Conservation (phyloP, 30 jellyfish, hydroid and myxozoan genomes). For the Clytia hemisphaerica region DNA sequence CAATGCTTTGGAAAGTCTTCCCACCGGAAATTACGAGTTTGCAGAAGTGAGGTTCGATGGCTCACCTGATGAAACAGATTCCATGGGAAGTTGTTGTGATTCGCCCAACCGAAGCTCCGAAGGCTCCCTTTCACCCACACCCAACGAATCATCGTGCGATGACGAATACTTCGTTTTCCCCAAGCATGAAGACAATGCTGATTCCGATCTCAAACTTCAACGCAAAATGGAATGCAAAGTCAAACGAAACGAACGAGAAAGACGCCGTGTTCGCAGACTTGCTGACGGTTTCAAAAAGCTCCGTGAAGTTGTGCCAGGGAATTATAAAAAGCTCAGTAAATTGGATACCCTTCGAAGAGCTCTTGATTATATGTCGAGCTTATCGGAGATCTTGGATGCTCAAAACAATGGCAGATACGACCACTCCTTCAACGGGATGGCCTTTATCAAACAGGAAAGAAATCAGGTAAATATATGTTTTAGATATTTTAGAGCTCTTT, state of each 20-base stretch:
- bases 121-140: not conserved
- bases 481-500: too few relatives aligned
- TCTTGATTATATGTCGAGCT: not conserved
- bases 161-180: not conserved
- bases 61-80: not conserved
- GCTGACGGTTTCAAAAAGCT: constrained; percentile 11
- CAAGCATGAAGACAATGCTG: not conserved
- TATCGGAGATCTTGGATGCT: constrained; percentile 12
- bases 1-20: too few relatives aligned
- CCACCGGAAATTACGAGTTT: too few relatives aligned
- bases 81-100: constrained; percentile 10
- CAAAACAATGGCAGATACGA: too few relatives aligned
- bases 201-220: not conserved
- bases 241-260: constrained; percentile 20
- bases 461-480: too few relatives aligned
- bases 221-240: not conserved
- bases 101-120: constrained; percentile 4
- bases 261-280: constrained; percentile 19
- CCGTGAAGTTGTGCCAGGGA: constrained; percentile 18
- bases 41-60: too few relatives aligned
- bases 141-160: not conserved
- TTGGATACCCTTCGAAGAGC: constrained; percentile 8
- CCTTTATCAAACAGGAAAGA: too few relatives aligned
- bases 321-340: constrained; percentile 4
- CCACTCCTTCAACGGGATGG: too few relatives aligned